phyloP scores from a whole-genome alignment of 2,888 invertebrate genomes.

The Stratiomys singularior region DNA sequence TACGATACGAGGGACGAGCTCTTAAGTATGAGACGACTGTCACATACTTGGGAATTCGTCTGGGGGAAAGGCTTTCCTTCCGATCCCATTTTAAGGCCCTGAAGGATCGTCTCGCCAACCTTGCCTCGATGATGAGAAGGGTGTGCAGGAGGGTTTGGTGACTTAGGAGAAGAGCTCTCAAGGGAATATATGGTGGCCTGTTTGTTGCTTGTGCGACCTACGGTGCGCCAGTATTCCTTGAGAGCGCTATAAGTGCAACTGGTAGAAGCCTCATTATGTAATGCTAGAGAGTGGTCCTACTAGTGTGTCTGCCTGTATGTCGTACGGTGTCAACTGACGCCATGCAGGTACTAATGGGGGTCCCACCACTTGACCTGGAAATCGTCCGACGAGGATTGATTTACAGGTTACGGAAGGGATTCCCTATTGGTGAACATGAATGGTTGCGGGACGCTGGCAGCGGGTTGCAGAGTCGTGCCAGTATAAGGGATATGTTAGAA shows the following conservation, averaged over 20 bases:
- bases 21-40: background rate
- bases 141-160: background rate
- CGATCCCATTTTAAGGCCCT: background rate
- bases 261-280: background rate
- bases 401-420: too few relatives aligned
- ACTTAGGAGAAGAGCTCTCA: background rate
- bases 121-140: background rate
- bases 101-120: background rate
- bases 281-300: background rate
- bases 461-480: too few relatives aligned
- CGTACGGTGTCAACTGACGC: background rate
- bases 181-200: background rate
- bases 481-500: too few relatives aligned
- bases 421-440: too few relatives aligned
- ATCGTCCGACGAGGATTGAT: too few relatives aligned
- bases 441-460: too few relatives aligned
- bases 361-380: background rate
- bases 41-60: background rate
- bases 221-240: background rate
- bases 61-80: conserved; percentile 15
- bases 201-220: background rate
- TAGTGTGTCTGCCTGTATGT: background rate
- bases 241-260: background rate
- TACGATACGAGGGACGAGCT: too few relatives aligned
- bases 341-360: conserved; percentile 1